phyloP scores from a whole-genome alignment of 2,888 invertebrate species.

The Drosophila paranaensis region DNA sequence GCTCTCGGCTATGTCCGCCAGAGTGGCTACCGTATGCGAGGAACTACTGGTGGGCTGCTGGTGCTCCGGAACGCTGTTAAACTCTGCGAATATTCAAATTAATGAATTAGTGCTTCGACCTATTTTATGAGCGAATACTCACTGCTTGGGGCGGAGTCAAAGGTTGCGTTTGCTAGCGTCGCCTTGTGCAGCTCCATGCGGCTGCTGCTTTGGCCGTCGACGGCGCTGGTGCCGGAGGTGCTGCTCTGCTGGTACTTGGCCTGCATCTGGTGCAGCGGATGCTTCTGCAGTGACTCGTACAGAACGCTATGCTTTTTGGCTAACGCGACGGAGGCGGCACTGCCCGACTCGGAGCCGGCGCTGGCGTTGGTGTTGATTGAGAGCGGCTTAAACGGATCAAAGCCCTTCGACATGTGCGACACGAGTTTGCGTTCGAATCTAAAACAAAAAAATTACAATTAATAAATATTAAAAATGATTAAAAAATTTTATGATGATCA shows the following conservation, averaged over 20 bases:
- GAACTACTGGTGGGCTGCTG: slow-evolving; percentile 33
- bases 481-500: neutral
- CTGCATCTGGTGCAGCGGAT: slow-evolving; percentile 79
- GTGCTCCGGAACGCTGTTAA: slow-evolving; percentile 65
- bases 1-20: slow-evolving; percentile 81
- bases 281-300: slow-evolving; percentile 82
- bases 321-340: slow-evolving; percentile 21
- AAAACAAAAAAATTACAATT: neutral
- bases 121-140: slow-evolving; percentile 30
- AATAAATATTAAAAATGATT: neutral
- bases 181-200: slow-evolving; percentile 84
- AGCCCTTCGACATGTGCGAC: slow-evolving; percentile 83
- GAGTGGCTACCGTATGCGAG: slow-evolving; percentile 59
- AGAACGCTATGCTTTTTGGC: slow-evolving; percentile 79
- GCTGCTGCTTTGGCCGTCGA: slow-evolving; percentile 81
- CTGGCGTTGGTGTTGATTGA: slow-evolving; percentile 78
- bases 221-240: slow-evolving; percentile 52
- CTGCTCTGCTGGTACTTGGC: slow-evolving; percentile 60
- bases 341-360: slow-evolving; percentile 54
- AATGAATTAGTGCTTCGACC: too few relatives aligned
- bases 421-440: slow-evolving; percentile 83
- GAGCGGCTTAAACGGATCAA: slow-evolving; percentile 83
- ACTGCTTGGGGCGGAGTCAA: slow-evolving; percentile 75
- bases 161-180: slow-evolving; percentile 80
- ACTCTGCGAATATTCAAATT: slow-evolving; percentile 55